Percentiles rank a stretch among this genome's conserved stretches.
These are phyloP conservation scores for Tetranychus piercei DNA, from an alignment of 2,888 invertebrate species.

Conservation along the genomic window DNA sequence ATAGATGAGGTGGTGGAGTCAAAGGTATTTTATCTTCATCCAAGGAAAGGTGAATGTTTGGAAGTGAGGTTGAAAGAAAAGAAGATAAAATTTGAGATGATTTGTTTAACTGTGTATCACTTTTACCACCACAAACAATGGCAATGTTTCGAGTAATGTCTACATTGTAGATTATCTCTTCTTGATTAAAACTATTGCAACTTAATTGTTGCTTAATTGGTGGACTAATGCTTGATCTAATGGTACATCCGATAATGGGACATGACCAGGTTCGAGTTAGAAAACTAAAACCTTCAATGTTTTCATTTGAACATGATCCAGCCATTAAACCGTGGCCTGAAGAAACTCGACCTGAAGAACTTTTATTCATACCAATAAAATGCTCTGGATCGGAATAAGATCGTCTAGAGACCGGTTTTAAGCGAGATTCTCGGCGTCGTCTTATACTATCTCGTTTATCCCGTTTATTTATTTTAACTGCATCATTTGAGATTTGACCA, in stretches of 20 bases:
- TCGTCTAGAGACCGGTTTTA: constrained; percentile 4
- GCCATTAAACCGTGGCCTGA: neutral
- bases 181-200: constrained; percentile 12
- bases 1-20: neutral
- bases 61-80: constrained; percentile 4
- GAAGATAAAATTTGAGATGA: neutral
- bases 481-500: neutral
- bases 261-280: constrained; percentile 7
- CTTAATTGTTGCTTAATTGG: constrained; percentile 13
- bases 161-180: constrained; percentile 10
- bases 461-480: neutral
- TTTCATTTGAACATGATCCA: neutral
- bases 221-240: constrained; percentile 7
- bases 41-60: constrained; percentile 12
- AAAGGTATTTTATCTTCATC: constrained; percentile 9
- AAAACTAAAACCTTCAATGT: neutral
- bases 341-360: neutral
- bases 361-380: constrained; percentile 7
- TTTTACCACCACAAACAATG: constrained; percentile 11
- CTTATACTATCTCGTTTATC: constrained; percentile 14
- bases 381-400: constrained; percentile 14
- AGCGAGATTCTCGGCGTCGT: constrained; percentile 1
- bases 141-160: constrained; percentile 12
- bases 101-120: constrained; percentile 1
- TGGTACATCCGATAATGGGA: constrained; percentile 7